phyloP scores from a whole-genome alignment of 2,113 vertebrate species.

The Verasper variegatus region DNA sequence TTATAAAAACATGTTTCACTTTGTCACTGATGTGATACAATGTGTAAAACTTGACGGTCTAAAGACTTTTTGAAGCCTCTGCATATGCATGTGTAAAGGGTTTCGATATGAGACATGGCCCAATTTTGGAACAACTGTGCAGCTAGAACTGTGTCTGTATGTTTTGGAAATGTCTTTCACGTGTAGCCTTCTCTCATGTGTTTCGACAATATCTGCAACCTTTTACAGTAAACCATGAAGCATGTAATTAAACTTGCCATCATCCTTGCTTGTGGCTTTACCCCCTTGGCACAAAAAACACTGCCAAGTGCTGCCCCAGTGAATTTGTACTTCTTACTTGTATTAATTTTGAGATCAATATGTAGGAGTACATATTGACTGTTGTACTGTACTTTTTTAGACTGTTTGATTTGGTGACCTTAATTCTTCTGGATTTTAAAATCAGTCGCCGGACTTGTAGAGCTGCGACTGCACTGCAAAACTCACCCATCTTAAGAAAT shows the following conservation, averaged over 20 bases:
- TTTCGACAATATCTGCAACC: background rate
- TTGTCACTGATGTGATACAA: too few relatives aligned
- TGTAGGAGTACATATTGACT: background rate
- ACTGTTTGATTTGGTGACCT: background rate
- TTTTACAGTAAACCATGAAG: background rate
- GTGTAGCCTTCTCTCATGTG: background rate
- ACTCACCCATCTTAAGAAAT: slow-evolving; percentile 11
- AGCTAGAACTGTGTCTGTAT: background rate
- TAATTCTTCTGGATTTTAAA: slow-evolving; percentile 2
- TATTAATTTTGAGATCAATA: slow-evolving; percentile 19
- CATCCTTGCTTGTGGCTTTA: background rate
- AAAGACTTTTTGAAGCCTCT: too few relatives aligned
- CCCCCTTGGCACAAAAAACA: slow-evolving; percentile 10
- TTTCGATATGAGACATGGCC: too few relatives aligned
- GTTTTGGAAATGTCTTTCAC: background rate
- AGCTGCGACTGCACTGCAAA: background rate
- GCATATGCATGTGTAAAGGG: too few relatives aligned
- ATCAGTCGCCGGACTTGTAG: background rate
- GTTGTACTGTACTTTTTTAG: background rate
- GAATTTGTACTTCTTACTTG: slow-evolving; percentile 3
- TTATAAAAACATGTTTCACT: too few relatives aligned
- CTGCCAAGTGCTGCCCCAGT: slow-evolving; percentile 8
- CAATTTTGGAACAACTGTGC: background rate
- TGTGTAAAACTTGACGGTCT: too few relatives aligned
- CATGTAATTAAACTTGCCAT: slow-evolving; percentile 13